Percentiles rank a stretch among this genome's conserved stretches.
Conservation (phyloP, 2,888 invertebrate genomes). For the Dasysyrphus tricinctus region DNA sequence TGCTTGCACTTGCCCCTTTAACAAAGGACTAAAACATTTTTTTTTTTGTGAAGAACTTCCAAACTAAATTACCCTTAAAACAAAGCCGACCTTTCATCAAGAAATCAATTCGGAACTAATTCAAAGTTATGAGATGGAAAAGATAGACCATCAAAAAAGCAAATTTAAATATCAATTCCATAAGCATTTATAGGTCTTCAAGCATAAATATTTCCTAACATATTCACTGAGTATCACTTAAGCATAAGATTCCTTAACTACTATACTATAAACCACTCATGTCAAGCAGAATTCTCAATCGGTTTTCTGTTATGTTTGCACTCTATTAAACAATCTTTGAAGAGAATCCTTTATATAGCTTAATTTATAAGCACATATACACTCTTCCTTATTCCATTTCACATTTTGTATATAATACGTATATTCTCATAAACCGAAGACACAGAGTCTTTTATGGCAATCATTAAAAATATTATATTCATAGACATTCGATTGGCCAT, state of each 20-base stretch:
- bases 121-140: background rate
- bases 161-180: background rate
- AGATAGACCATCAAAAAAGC: background rate
- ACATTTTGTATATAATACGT: background rate
- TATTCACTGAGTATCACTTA: background rate
- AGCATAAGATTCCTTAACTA: background rate
- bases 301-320: conserved; percentile 23
- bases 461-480: background rate
- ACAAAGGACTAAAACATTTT: too few relatives aligned
- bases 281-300: conserved; percentile 1
- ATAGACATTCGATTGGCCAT: conserved; percentile 17
- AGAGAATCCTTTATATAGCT: background rate
- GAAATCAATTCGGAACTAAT: background rate
- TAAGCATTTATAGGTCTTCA: background rate
- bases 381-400: background rate
- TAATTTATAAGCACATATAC: background rate
- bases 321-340: conserved; percentile 1
- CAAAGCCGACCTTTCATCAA: background rate
- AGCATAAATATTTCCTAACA: background rate
- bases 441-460: conserved; percentile 5
- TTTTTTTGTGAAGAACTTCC: background rate
- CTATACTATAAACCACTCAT: background rate
- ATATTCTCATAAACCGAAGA: conserved; percentile 4
- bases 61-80: background rate
- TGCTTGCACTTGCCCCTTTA: too few relatives aligned